Evolutionary conservation across 2,797 vertebrate genomes (phyloP).

Genomic region (Mormyrops attenuatus): DNA sequence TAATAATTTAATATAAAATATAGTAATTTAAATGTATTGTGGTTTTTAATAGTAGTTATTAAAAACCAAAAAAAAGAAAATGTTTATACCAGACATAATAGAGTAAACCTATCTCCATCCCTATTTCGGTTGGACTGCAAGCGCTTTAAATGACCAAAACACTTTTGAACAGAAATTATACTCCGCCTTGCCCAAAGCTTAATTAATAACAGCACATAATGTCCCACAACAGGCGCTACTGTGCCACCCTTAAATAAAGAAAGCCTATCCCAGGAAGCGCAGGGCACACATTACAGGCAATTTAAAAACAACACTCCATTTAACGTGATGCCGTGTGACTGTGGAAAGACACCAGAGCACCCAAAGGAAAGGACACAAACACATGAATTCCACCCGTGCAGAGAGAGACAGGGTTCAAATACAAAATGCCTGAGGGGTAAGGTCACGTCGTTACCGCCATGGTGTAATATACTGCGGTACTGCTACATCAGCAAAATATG

Average conservation of each 20-base stretch:
- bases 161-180: constrained; percentile 24
- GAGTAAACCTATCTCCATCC: constrained; percentile 45
- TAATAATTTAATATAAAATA: not conserved
- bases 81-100: not conserved
- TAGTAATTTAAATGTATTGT: not conserved
- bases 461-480: not conserved
- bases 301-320: not conserved
- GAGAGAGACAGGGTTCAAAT: not conserved
- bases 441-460: not conserved
- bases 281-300: not conserved
- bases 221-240: constrained; percentile 20
- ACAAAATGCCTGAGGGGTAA: not conserved
- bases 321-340: not conserved
- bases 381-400: not conserved
- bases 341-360: not conserved
- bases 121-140: constrained; percentile 17
- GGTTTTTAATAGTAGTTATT: not conserved
- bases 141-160: constrained; percentile 17
- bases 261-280: not conserved
- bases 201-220: constrained; percentile 29
- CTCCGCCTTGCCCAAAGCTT: constrained; percentile 26
- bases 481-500: not conserved
- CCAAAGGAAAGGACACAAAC: not conserved
- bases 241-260: constrained; percentile 30
- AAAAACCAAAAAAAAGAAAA: not conserved